phyloP scores from a whole-genome alignment of 2,888 invertebrate genomes.

The Nebria salina region DNA sequence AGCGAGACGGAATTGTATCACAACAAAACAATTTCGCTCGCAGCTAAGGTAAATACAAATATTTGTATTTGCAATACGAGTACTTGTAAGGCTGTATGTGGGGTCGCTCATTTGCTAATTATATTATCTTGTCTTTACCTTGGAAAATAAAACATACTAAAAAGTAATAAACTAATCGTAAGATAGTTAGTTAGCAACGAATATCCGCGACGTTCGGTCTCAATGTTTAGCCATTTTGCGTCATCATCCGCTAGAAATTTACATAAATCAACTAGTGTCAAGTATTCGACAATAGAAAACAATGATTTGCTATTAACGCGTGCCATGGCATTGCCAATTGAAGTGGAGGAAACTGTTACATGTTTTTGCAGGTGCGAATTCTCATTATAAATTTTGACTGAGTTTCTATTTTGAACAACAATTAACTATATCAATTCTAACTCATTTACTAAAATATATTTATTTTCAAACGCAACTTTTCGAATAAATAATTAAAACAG shows the following conservation, averaged over 20 bases:
- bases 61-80: conserved; percentile 32
- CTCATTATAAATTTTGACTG: neutral
- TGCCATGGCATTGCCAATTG: conserved; percentile 67
- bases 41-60: conserved; percentile 24
- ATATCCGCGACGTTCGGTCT: neutral
- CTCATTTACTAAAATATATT: no score
- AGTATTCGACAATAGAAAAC: conserved; percentile 26
- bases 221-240: conserved; percentile 34
- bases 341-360: conserved; percentile 77
- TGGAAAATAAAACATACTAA: conserved; percentile 24
- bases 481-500: no score
- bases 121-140: conserved; percentile 44
- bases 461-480: no score
- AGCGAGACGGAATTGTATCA: neutral
- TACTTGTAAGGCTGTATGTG: conserved; percentile 41
- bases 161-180: conserved; percentile 29
- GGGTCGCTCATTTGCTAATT: conserved; percentile 36
- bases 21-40: neutral
- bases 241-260: conserved; percentile 26
- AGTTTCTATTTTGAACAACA: neutral
- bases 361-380: conserved; percentile 80
- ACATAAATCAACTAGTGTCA: conserved; percentile 13
- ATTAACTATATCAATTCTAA: neutral
- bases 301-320: conserved; percentile 27
- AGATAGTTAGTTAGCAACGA: conserved; percentile 15